Conservation (phyloP, 2,797 vertebrate species). For the Sebastes minor region DNA sequence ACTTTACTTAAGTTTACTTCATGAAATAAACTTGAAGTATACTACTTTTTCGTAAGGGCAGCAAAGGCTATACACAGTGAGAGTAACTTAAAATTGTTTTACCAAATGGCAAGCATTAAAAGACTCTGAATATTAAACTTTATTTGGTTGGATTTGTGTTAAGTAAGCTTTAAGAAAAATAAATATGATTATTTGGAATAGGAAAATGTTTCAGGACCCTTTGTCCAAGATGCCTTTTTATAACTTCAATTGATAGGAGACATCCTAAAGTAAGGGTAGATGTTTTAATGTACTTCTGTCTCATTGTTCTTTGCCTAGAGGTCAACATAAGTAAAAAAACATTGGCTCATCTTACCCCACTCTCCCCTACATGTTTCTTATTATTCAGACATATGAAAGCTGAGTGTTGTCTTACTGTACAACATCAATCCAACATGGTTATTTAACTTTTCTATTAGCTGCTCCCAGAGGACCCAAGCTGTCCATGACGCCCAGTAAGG, state of each 20-base stretch:
- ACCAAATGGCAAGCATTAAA: background rate
- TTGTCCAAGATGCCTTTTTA: background rate
- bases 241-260: background rate
- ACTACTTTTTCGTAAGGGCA: accelerated
- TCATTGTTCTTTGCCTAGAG: background rate
- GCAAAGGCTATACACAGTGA: background rate
- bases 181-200: background rate
- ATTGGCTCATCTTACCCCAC: too few species aligned
- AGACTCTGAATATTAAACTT: background rate
- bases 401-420: background rate
- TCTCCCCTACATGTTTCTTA: background rate
- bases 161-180: background rate
- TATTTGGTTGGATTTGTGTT: background rate
- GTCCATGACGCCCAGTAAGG: conserved; percentile 85
- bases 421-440: background rate
- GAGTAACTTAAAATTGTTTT: too few species aligned
- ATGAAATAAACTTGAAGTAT: too few species aligned
- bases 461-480: conserved; percentile 93
- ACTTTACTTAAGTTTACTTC: too few species aligned
- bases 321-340: background rate
- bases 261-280: background rate
- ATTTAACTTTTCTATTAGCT: conserved; percentile 71
- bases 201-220: background rate
- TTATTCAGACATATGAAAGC: background rate
- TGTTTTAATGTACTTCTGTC: background rate